Evolutionary conservation across 2,888 invertebrate genomes (phyloP).

Genomic region (Heteromurus nitidus): DNA sequence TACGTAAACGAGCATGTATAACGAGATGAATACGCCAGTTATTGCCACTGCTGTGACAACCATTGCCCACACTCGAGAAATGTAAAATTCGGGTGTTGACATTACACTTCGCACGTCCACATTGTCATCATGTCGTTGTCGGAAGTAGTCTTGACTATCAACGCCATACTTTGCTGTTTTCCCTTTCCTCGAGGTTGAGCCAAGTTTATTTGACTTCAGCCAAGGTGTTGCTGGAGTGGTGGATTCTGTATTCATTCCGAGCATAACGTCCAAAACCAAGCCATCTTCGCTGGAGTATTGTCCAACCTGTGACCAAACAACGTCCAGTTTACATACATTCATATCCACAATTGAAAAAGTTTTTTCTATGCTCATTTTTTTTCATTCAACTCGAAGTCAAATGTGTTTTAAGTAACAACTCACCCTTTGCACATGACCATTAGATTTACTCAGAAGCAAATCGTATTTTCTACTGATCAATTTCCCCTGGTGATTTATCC

Average conservation of each 20-base stretch:
- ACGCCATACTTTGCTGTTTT: constrained; percentile 63
- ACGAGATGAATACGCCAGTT: constrained; percentile 74
- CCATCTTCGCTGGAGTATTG: constrained; percentile 75
- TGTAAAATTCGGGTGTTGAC: constrained; percentile 74
- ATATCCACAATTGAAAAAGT: background rate
- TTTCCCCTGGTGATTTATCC: constrained; percentile 73
- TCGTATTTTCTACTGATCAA: constrained; percentile 72
- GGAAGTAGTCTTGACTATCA: constrained; percentile 54
- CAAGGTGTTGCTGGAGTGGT: constrained; percentile 40
- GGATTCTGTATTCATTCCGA: constrained; percentile 61
- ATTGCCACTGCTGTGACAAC: constrained; percentile 74
- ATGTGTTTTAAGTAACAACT: too few species aligned
- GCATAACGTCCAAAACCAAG: constrained; percentile 73
- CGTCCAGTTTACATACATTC: too few species aligned
- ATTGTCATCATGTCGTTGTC: constrained; percentile 57
- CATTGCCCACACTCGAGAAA: constrained; percentile 74
- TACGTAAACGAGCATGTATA: constrained; percentile 75
- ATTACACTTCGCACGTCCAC: constrained; percentile 70
- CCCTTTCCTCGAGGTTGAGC: constrained; percentile 52
- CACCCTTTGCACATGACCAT: constrained; percentile 69
- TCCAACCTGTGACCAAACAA: constrained; percentile 74
- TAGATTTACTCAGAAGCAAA: constrained; percentile 68
- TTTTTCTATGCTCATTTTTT: background rate
- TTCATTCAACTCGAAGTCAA: background rate
- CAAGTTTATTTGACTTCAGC: constrained; percentile 27